A percentile compares a stretch with the other conserved stretches of the same genome.
These are phyloP conservation scores for Therioaphis trifolii DNA, from an alignment of 2,888 invertebrate species.

Conservation along the genomic window DNA sequence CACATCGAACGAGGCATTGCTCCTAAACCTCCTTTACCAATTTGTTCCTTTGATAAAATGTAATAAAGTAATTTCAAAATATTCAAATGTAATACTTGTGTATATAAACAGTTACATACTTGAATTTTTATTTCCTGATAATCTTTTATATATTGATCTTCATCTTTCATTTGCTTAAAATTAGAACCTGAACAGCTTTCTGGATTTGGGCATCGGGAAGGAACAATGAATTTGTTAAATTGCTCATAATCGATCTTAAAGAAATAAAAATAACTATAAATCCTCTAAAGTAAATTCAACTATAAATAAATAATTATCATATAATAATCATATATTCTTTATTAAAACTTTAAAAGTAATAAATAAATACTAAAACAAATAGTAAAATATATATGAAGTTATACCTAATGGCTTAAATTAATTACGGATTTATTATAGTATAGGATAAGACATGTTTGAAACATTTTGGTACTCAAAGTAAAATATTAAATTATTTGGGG, in stretches of 20 bases:
- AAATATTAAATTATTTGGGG: too few species aligned
- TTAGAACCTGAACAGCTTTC: conserved; percentile 73
- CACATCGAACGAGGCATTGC: conserved; percentile 81
- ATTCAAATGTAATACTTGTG: background rate
- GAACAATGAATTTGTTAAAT: conserved; percentile 73
- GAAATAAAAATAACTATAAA: conserved; percentile 38
- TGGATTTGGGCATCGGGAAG: conserved; percentile 73
- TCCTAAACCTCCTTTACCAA: conserved; percentile 78
- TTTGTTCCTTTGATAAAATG: conserved; percentile 76
- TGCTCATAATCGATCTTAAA: conserved; percentile 75
- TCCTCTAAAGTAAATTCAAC: conserved; percentile 18
- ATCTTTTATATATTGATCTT: conserved; percentile 77
- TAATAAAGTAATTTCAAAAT: conserved; percentile 6
- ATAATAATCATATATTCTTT: too few species aligned
- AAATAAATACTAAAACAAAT: too few species aligned
- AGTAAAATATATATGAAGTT: too few species aligned
- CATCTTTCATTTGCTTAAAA: conserved; percentile 71
- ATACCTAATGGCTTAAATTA: too few species aligned
- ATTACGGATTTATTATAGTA: too few species aligned
- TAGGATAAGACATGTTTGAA: too few species aligned
- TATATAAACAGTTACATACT: conserved; percentile 69
- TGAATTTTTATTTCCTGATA: conserved; percentile 89
- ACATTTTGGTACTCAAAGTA: too few species aligned
- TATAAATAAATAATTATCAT: too few species aligned
- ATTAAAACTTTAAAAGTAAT: too few species aligned